Base-by-base conservation (phyloP, 2,113 vertebrate species). In the Lichenostomus cassidix region DNA sequence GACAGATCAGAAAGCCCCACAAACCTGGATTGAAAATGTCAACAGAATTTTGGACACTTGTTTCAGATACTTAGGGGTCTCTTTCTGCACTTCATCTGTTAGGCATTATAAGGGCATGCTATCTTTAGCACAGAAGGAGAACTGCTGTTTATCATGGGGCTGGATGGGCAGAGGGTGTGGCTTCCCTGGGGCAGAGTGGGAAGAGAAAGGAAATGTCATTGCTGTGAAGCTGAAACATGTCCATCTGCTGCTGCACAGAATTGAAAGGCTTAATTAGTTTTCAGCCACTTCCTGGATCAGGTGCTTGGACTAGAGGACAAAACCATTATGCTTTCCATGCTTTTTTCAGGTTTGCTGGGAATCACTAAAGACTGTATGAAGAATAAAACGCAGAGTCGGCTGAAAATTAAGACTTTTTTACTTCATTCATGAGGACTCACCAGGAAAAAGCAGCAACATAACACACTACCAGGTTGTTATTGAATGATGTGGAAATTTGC, bases 341-440 rank as follows among this genome's bases (percentile, higher is more conserved):
- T 65, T 73, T 55, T 46, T 29, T 78, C 42, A 31, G 35, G 28
- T 70, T 70, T 65, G 28, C 42, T 75, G 22, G 42, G 10, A 17
- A 70, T 28, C 42, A 29, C 7, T 41, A 5, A 27, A 47, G 12
- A 76, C 16, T 23, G 29, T 35, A 19, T 16, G 41, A 20, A 88
- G 49, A 80, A 55, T 5, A 31, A 7, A 14, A 10, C 70, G 55
- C 46, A 89, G 9, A 0, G 0, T 16, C 0, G 0, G 18, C 31
- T 70, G 53, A 77, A 91, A 87, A 74, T 73, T 7, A 62, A 8
- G 3, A 2, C 5, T 52, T 65, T 75, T 69, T 53, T 1, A 22
- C 33, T 73, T 58, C 7, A 29, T 27, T 80, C 27, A 37, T 53
- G 28, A 83, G 22, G 53, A 46, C 12, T 68, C 8, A 65, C 1